Conservation (phyloP, 2,113 vertebrate genomes). For the Oenanthe oenanthe region DNA sequence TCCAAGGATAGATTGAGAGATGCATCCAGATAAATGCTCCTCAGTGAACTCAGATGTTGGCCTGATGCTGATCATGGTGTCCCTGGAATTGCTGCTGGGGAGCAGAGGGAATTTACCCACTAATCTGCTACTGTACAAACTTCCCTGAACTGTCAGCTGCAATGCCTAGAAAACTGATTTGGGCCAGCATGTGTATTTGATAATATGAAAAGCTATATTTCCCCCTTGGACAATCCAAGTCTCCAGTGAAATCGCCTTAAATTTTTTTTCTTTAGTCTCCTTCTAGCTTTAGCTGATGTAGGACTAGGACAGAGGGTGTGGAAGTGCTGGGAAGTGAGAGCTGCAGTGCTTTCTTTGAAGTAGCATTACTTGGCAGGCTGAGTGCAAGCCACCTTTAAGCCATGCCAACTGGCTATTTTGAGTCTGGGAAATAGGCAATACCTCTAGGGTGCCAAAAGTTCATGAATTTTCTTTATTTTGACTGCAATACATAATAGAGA, state of each 20-base stretch:
- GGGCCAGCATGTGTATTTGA: not conserved
- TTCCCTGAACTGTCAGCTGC: not conserved
- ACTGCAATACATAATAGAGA: not conserved
- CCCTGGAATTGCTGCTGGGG: not conserved
- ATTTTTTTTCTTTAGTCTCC: not conserved
- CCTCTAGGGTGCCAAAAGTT: not conserved
- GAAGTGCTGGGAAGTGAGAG: not conserved
- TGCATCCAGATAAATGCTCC: not conserved
- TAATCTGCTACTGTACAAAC: not conserved
- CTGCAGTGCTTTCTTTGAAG: not conserved
- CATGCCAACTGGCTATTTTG: not conserved
- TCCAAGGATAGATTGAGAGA: no score
- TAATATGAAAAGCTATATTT: not conserved
- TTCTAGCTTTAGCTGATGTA: not conserved
- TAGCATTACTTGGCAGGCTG: not conserved
- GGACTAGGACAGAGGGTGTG: not conserved
- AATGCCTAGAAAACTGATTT: not conserved
- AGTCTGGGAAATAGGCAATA: not conserved
- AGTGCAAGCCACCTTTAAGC: not conserved
- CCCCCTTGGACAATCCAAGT: not conserved
- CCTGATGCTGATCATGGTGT: not conserved
- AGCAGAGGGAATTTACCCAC: not conserved
- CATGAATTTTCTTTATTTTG: not conserved
- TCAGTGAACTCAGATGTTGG: not conserved
- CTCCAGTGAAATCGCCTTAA: not conserved